Evolutionary conservation across 1,140 invertebrate species (phyloP).

Genomic region (Drosophila grimshawi): DNA sequence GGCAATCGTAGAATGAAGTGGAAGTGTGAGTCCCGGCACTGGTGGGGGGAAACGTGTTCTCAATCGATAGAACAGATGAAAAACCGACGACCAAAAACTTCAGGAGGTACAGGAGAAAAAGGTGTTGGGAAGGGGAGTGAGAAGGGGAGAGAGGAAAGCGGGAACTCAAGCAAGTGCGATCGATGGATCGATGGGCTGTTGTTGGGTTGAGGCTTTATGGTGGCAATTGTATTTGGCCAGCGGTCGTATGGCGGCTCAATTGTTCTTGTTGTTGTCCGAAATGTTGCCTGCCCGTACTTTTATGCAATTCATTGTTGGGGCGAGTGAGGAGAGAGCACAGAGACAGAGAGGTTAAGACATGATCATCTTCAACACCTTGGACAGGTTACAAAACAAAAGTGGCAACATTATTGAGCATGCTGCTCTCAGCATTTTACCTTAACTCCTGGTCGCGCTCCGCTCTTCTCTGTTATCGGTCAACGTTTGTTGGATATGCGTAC

Average conservation of each 20-base stretch:
- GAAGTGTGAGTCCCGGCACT: constrained; percentile 7
- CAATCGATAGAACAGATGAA: constrained; percentile 46
- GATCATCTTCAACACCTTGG: constrained; percentile 84
- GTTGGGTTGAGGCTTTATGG: constrained; percentile 71
- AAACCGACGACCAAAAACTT: constrained; percentile 12
- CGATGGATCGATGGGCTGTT: constrained; percentile 59
- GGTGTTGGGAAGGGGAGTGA: background rate
- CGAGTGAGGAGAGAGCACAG: constrained; percentile 17
- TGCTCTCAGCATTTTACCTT: constrained; percentile 5
- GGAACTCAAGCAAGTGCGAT: constrained; percentile 32
- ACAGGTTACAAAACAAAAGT: constrained; percentile 84
- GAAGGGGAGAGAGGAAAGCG: background rate
- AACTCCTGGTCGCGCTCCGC: background rate
- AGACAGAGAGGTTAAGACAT: constrained; percentile 48
- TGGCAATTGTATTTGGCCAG: constrained; percentile 80
- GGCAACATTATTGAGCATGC: constrained; percentile 81
- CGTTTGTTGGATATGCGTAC: constrained; percentile 66
- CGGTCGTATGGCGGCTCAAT: constrained; percentile 73
- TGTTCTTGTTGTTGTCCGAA: constrained; percentile 56
- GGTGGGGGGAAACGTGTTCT: constrained; percentile 11
- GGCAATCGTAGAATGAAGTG: constrained; percentile 70
- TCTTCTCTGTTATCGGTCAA: constrained; percentile 60
- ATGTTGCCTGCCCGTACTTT: constrained; percentile 66
- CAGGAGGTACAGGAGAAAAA: background rate
- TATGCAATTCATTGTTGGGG: constrained; percentile 77